These are phyloP conservation scores for Ceramica pisi DNA, from an alignment of 2,888 invertebrate genomes.

Conservation along the genomic window DNA sequence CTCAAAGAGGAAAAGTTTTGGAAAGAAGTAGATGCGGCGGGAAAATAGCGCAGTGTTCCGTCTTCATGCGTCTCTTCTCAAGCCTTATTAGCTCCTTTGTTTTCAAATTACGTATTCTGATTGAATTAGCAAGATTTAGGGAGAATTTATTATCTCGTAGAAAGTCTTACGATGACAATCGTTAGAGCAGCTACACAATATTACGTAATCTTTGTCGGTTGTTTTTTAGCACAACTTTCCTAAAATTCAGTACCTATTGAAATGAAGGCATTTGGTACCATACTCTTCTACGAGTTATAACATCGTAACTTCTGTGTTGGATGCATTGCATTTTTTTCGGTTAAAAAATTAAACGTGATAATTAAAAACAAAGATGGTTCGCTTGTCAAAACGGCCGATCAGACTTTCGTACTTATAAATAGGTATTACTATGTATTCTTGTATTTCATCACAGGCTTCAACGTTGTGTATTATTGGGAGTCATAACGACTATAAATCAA, in stretches of 20 bases:
- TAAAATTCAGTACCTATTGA: slow-evolving; percentile 16
- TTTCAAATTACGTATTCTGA: slow-evolving; percentile 4
- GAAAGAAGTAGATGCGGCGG: not conserved
- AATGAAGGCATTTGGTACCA: slow-evolving; percentile 22
- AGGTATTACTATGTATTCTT: slow-evolving; percentile 5
- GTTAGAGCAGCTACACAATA: not conserved
- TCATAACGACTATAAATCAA: slow-evolving; percentile 34
- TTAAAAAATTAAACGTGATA: slow-evolving; percentile 28
- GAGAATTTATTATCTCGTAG: not conserved
- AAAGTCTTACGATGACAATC: not conserved
- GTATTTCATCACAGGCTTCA: slow-evolving; percentile 17
- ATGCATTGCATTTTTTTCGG: slow-evolving; percentile 3
- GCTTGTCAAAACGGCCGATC: slow-evolving; percentile 31
- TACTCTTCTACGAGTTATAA: slow-evolving; percentile 15
- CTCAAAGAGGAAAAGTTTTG: slow-evolving; percentile 18
- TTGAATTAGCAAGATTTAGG: not conserved
- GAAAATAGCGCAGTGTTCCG: slow-evolving; percentile 2
- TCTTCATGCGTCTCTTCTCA: slow-evolving; percentile 9
- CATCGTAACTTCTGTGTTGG: slow-evolving; percentile 13
- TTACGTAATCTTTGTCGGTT: not conserved
- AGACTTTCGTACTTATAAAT: slow-evolving; percentile 2
- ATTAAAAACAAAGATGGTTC: slow-evolving; percentile 13
- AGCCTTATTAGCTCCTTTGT: slow-evolving; percentile 17
- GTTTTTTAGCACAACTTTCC: not conserved
- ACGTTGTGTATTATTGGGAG: slow-evolving; percentile 27